Evolutionary conservation across 1,140 invertebrate species (phyloP).

Genomic region (Scaptomyza pallida): DNA sequence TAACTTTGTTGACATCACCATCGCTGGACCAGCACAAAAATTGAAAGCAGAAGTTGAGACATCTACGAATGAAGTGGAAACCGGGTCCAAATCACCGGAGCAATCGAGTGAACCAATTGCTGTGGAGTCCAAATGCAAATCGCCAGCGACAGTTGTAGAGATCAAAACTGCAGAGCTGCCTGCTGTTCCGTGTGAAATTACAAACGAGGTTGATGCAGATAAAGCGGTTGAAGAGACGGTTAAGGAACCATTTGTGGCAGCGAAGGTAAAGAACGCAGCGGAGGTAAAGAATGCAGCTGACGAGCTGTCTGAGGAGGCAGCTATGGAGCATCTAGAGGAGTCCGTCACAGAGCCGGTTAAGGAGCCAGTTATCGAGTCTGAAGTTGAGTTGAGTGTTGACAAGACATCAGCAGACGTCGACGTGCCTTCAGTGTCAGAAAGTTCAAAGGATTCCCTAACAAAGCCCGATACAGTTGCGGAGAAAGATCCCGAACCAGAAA

Average conservation of each 20-base stretch:
- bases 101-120: background rate
- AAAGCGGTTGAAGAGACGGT: background rate
- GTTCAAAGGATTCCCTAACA: background rate
- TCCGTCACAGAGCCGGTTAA: no score
- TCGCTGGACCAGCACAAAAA: conserved; percentile 10
- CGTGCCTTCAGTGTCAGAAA: background rate
- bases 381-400: background rate
- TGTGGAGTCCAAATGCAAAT: background rate
- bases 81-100: background rate
- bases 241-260: no score
- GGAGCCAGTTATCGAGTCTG: no score
- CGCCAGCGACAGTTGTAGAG: background rate
- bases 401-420: background rate
- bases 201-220: background rate
- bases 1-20: conserved; percentile 61
- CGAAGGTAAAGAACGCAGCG: no score
- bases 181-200: background rate
- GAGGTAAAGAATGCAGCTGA: no score
- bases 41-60: background rate
- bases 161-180: background rate
- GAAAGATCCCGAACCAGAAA: background rate
- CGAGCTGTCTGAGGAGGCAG: no score
- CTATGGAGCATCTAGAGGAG: no score
- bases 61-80: background rate
- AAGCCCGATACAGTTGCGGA: background rate